These are phyloP conservation scores for Gymnorhina tibicen DNA, from an alignment of 2,113 vertebrate species.

Conservation along the genomic window DNA sequence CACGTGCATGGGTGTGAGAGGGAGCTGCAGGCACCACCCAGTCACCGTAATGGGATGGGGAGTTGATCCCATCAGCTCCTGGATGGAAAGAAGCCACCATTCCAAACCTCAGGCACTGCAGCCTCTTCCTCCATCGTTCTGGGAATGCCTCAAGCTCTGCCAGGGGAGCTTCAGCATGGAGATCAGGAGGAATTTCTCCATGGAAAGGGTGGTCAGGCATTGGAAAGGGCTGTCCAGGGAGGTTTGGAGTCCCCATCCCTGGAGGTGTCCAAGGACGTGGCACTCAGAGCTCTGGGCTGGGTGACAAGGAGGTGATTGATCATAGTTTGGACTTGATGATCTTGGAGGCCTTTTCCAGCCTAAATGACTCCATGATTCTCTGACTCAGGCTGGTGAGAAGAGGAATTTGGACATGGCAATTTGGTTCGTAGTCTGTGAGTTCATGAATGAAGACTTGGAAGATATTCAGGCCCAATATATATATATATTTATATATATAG, in stretches of 20 bases:
- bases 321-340: not conserved
- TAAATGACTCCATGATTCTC: not conserved
- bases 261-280: not conserved
- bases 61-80: not conserved
- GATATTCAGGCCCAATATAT: not conserved
- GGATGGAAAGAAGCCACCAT: not conserved
- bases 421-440: not conserved
- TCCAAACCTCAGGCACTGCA: not conserved
- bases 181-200: not conserved
- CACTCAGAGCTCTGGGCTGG: not conserved
- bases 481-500: not conserved
- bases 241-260: not conserved
- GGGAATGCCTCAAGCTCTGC: not conserved
- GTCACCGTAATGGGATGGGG: not conserved
- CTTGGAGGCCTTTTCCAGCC: not conserved
- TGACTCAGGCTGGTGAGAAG: not conserved
- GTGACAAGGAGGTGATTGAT: not conserved
- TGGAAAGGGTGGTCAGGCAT: not conserved
- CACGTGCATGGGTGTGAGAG: not conserved
- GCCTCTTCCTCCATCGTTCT: not conserved
- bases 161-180: not conserved
- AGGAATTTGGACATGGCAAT: not conserved
- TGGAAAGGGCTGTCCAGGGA: not conserved
- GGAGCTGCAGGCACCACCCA: not conserved
- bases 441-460: not conserved